Evolutionary conservation across 2,888 invertebrate genomes (phyloP).

Genomic region (Aleiodes leptofemur): DNA sequence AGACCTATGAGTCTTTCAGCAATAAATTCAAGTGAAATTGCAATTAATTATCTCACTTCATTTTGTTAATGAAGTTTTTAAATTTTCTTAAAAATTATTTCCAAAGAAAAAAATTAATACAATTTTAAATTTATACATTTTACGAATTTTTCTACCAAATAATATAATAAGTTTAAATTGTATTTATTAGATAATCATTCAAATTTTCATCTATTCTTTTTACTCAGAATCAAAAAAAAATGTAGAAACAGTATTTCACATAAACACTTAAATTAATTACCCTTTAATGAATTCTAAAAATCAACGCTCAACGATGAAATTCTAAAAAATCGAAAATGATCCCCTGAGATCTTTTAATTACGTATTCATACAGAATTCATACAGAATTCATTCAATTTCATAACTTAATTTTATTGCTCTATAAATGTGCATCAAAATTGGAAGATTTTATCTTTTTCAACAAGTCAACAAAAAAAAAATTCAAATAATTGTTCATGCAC

Average conservation of each 20-base stretch:
- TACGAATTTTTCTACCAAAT: not conserved
- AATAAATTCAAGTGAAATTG: constrained; percentile 78
- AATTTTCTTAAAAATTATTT: too few species aligned
- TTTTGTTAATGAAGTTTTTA: constrained; percentile 78
- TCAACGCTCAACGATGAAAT: constrained; percentile 26
- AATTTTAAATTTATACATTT: constrained; percentile 2
- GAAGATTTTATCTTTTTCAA: not conserved
- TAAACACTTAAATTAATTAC: constrained; percentile 12
- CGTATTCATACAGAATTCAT: not conserved
- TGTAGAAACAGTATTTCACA: not conserved
- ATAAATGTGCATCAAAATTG: not conserved
- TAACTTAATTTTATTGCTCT: not conserved
- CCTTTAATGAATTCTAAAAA: not conserved
- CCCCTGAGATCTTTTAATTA: not conserved
- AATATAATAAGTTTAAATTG: not conserved
- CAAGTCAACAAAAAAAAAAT: not conserved
- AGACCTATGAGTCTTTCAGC: constrained; percentile 81
- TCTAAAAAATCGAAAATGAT: not conserved
- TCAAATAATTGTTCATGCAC: not conserved
- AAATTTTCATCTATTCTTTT: too few species aligned
- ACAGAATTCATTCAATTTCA: not conserved
- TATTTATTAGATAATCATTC: too few species aligned
- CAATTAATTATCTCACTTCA: constrained; percentile 84
- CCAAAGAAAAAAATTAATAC: too few species aligned
- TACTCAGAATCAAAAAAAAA: too few species aligned